Conservation (phyloP, 2,797 vertebrate genomes). For the Morelia viridis region DNA sequence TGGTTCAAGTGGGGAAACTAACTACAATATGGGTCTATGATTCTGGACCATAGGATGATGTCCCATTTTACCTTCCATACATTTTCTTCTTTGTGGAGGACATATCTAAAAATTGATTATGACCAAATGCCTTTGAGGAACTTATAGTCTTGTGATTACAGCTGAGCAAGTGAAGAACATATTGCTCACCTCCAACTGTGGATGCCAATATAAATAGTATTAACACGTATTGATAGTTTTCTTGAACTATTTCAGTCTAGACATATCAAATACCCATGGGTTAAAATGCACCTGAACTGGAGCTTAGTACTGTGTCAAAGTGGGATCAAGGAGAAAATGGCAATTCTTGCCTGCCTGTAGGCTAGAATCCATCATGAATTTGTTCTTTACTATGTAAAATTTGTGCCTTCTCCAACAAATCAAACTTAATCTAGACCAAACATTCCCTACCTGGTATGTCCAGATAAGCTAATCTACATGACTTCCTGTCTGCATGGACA, state of each 20-base stretch:
- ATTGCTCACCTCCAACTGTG: no score
- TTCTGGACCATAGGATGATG: no score
- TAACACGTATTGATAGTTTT: neutral
- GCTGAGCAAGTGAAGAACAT: neutral
- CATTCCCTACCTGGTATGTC: neutral
- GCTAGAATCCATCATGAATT: neutral
- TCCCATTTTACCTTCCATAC: neutral
- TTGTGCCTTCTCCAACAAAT: neutral
- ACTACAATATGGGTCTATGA: no score
- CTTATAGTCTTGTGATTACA: neutral
- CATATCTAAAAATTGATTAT: neutral
- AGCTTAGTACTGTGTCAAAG: neutral
- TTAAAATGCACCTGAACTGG: neutral
- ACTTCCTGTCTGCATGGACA: neutral
- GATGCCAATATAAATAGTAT: neutral
- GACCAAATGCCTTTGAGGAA: neutral
- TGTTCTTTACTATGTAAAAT: neutral
- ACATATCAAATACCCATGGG: neutral
- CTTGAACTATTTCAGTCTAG: neutral
- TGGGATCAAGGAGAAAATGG: neutral
- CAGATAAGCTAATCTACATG: neutral
- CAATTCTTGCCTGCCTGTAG: neutral
- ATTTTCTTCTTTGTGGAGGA: neutral
- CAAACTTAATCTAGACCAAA: neutral
- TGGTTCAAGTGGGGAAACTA: no score